Base-by-base conservation (phyloP, 2,797 vertebrate species). In the Brotula barbata region DNA sequence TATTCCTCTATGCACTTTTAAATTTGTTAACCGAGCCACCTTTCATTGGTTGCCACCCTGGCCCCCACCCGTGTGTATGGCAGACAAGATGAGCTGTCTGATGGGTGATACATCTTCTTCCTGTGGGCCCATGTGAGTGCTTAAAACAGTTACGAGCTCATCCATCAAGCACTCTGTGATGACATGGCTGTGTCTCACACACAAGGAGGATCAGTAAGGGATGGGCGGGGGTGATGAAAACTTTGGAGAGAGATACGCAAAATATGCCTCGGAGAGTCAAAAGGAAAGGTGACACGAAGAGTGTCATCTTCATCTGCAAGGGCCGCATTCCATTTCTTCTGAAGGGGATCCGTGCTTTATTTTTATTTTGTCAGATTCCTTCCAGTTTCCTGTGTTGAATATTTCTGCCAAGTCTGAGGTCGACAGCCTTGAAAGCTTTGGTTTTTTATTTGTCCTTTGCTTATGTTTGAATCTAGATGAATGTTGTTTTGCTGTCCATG, bases 61-160 rank as follows among this genome's bases (percentile, higher is more conserved):
- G 34, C 4, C 22, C 53, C 39, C 36, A 42, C 48, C 23, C 22
- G 39, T 54, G 39, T 54, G 33, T 41, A 8, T 47, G 48, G 50
- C 15, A 9, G 33, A 15, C 11, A 14, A 60, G 64, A 76, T 60
- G 70, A 80, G 71, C 45, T 56, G 71, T 59, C 48, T 72, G 76
- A 83, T 76, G 60, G 76, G 73, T 46, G 43, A 88, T 84, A 68
- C 49, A 73, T 85, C 81, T 85, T 77, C 52, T 57, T 77, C 78
- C 64, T 41, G 56, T 33, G 48, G 58, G 42, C 77, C 72, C 70
- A 47, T 69, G 75, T 75, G 75, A 80, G 71, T 61, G 72, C 68
- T 78, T 78, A 69, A 78, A 84, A 69, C 75, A 50, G 72, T 87
- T 85, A 80, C 49, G 54, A 80, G 70, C 77, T 83, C 82, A 88